Evolutionary conservation across 2,888 invertebrate genomes (phyloP), one percentile per base, ranked within the genome.

Genomic region (Idaea dimidiata): DNA sequence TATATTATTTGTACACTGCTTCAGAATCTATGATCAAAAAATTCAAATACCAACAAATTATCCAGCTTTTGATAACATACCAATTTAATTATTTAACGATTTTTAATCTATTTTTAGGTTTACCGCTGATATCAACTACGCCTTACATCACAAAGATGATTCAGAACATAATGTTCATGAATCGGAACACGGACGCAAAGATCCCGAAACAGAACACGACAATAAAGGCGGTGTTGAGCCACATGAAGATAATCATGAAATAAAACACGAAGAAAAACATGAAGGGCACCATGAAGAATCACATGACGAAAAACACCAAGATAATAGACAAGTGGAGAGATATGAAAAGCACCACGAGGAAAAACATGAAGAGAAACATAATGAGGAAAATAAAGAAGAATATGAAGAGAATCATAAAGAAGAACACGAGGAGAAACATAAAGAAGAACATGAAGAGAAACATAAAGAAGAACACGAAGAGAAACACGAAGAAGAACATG

Each of bases 41-140:
- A n/a, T n/a, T n/a, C n/a, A n/a, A n/a, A n/a, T n/a, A n/a, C n/a
- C n/a, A n/a, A n/a, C n/a, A n/a, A n/a, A n/a, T n/a, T n/a, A n/a
- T n/a, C n/a, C n/a, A n/a, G n/a, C n/a, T n/a, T n/a, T n/a, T n/a
- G n/a, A n/a, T n/a, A n/a, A n/a, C n/a, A n/a, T n/a, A n/a, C n/a
- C n/a, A n/a, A n/a, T n/a, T n/a, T n/a, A n/a, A 24, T 24, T 3
- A 24, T 24, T 24, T 3, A 24, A 24, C 24, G 5, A 24, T 24
- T 32, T 32, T 59, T 0, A 8, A 58, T 59, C 17, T 7, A 57
- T 17, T 69, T 66, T 55, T 59, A 70, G 72, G 63, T 67, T 69
- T 63, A 64, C 61, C 61, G 73, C 67, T 62, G 62, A 73, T 54
- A 74, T 66, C 64, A 64, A 62, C 64, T 66, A 64, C 53, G 60